phyloP scores from a whole-genome alignment of 1,140 invertebrate genomes.

The Lepidurus apus region DNA sequence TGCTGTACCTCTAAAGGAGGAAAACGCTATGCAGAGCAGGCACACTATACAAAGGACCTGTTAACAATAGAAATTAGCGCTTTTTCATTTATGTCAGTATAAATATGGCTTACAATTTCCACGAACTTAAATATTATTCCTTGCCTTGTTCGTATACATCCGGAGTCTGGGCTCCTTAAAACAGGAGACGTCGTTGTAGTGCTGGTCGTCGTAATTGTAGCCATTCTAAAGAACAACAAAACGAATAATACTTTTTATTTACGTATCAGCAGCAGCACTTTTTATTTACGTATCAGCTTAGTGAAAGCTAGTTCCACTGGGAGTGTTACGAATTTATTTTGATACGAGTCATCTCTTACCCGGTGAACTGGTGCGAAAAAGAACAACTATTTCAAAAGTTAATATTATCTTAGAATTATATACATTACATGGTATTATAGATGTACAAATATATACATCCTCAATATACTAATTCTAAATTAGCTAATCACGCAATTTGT shows the following conservation, averaged over 20 bases:
- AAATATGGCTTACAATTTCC: background rate
- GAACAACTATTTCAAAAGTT: too few species aligned
- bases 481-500: too few species aligned
- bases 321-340: too few species aligned
- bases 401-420: too few species aligned
- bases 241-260: background rate
- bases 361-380: too few species aligned
- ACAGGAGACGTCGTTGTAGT: background rate
- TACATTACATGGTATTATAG: too few species aligned
- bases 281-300: too few species aligned
- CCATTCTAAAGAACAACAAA: background rate
- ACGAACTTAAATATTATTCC: background rate
- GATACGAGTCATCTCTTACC: too few species aligned
- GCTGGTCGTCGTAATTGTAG: background rate
- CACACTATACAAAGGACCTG: conserved; percentile 20
- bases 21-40: conserved; percentile 22
- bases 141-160: background rate
- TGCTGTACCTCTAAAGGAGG: background rate
- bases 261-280: background rate
- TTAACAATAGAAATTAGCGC: background rate
- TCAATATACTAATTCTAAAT: too few species aligned
- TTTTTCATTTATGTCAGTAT: background rate
- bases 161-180: background rate
- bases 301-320: too few species aligned
- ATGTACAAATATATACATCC: too few species aligned